Evolutionary conservation across 2,888 invertebrate genomes (phyloP).

Genomic region (Zygaena filipendulae): DNA sequence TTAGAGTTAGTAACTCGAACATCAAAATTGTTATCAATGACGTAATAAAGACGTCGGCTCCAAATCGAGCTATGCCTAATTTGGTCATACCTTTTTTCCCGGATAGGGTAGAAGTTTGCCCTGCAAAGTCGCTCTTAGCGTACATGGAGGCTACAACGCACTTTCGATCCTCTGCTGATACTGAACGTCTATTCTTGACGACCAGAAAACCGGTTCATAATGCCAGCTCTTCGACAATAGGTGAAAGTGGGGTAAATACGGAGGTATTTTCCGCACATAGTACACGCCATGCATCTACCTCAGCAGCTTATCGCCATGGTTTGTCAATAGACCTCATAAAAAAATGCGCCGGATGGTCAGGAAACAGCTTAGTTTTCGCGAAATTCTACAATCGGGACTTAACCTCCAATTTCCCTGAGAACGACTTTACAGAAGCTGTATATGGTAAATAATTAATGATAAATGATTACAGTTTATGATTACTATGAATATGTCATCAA

Average conservation of each 20-base stretch:
- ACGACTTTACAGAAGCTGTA: too few species aligned
- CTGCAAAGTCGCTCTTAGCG: neutral
- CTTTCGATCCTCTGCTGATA: too few species aligned
- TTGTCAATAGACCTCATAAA: slow-evolving; percentile 2
- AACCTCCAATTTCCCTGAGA: too few species aligned
- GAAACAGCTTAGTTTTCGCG: slow-evolving; percentile 1
- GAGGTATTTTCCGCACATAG: slow-evolving; percentile 9
- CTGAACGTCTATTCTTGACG: slow-evolving; percentile 5
- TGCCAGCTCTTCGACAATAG: slow-evolving; percentile 4
- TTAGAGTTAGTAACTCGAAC: slow-evolving; percentile 2
- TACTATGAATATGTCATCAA: too few species aligned
- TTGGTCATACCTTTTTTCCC: slow-evolving; percentile 5
- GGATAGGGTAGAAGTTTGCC: too few species aligned
- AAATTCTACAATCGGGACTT: slow-evolving; percentile 4
- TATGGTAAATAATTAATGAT: too few species aligned
- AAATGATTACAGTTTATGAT: too few species aligned
- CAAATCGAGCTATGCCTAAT: slow-evolving; percentile 8
- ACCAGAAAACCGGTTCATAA: slow-evolving; percentile 6
- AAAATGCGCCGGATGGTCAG: slow-evolving; percentile 3
- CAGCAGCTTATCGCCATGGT: slow-evolving; percentile 5
- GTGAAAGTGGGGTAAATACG: slow-evolving; percentile 8
- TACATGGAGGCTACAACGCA: slow-evolving; percentile 7
- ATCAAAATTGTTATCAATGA: slow-evolving; percentile 10
- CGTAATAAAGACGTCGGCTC: slow-evolving; percentile 13
- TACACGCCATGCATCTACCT: slow-evolving; percentile 11